Base-by-base conservation (phyloP, 1,140 invertebrate species). In the Zaprionus tsacasi region DNA sequence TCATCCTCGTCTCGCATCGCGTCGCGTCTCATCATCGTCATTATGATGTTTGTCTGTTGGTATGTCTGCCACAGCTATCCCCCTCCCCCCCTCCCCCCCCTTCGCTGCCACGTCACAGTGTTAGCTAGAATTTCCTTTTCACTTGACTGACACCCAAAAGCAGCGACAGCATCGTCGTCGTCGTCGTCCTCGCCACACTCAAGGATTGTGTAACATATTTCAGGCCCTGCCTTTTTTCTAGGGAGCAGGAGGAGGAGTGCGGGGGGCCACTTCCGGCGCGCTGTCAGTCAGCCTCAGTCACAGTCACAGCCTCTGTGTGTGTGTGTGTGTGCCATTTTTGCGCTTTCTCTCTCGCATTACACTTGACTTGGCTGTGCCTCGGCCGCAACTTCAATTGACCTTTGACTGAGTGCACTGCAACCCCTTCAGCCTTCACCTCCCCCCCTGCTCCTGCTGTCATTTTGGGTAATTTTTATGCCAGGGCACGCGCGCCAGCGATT, bases 151-250 rank as follows among this genome's bases (percentile, higher is more conserved):
- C 86, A 89, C 71, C 83, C 82, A 86, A 86, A 86, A 55, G 38
- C 38, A 15, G 45, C 59, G 15, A 50, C 50, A 38, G 56, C 69
- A 63, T 48, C 74, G 38, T 56, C 35, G 68, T 76, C 73, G 72
- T 78, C 82, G 58, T 56, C 76, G 78, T 70, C 70, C 70, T 70
- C 64, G 76, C 50, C 56, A 59, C 56, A 55, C 55, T 85, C 85
- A 89, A 89, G 85, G 85, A 89, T 89, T 89, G 86, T 89, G 80
- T 89, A 89, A 89, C 85, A 89, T 89, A 67, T 77, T 82, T 82
- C 68, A 45, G 60, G 60, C 70, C 55, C 67, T 50, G 60, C 70
- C 55, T 64, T 50, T 54, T 69, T 68, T 54, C 66, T 64, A n/a
- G 30, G 48, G n/a, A 38, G 60, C 2, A 7, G 33, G 1, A 6